These are phyloP conservation scores for Acanthoscelides obtectus DNA, from an alignment of 2,888 invertebrate genomes.

Conservation along the genomic window DNA sequence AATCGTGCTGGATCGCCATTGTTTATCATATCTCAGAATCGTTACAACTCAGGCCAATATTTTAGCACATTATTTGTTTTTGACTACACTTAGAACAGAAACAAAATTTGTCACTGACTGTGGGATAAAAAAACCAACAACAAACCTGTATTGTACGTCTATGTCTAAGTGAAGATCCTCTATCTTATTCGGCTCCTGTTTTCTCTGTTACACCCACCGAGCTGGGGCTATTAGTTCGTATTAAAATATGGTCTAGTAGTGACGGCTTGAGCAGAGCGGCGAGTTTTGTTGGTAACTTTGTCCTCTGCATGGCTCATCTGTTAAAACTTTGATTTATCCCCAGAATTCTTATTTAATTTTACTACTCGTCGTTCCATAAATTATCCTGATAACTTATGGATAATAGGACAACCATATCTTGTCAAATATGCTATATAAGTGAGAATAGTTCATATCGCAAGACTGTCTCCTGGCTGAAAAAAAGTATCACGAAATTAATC, in stretches of 20 bases:
- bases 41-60: no score
- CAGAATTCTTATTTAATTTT: neutral
- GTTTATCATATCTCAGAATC: no score
- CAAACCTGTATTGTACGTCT: no score
- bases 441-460: no score
- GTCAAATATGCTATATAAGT: no score
- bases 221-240: neutral
- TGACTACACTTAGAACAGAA: no score
- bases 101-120: no score
- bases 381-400: neutral
- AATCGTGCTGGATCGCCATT: no score
- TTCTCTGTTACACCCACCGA: constrained; percentile 15
- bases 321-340: neutral
- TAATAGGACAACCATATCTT: neutral
- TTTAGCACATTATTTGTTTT: no score
- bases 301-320: neutral
- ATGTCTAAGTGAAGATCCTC: neutral
- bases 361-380: neutral
- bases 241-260: neutral
- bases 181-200: constrained; percentile 2
- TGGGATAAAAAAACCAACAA: no score
- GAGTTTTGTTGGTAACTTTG: neutral
- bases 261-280: neutral
- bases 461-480: no score
- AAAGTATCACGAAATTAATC: no score